Percentiles rank a stretch among this genome's conserved stretches.
phyloP scores from a whole-genome alignment of 2,113 vertebrate genomes.

The Amphiprion percula region DNA sequence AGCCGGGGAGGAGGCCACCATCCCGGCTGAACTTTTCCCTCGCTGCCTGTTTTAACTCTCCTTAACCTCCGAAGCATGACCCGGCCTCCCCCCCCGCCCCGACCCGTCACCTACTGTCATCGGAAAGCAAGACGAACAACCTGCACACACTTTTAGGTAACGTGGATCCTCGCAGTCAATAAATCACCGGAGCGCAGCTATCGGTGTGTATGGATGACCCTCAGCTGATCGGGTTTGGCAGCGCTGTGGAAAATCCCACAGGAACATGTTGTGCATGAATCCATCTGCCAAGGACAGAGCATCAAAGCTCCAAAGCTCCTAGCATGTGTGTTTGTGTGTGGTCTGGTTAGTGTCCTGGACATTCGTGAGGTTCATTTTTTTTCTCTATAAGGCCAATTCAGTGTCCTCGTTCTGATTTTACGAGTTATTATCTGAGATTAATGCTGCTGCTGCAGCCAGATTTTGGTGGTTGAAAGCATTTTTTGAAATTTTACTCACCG shows the following conservation, averaged over 20 bases:
- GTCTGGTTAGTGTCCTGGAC: conserved; percentile 22
- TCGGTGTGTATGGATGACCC: conserved; percentile 55
- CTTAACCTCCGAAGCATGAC: conserved; percentile 62
- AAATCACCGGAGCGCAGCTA: conserved; percentile 58
- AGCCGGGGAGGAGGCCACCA: conserved; percentile 64
- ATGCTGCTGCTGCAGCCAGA: not conserved
- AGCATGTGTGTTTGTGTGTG: conserved; percentile 27
- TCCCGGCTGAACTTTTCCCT: conserved; percentile 48
- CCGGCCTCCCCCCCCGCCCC: conserved; percentile 57
- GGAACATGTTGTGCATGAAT: conserved; percentile 57
- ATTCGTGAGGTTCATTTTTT: conserved; percentile 11
- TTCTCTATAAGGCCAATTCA: conserved; percentile 1
- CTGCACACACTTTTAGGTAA: conserved; percentile 38
- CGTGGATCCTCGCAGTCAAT: conserved; percentile 45
- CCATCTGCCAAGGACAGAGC: conserved; percentile 62
- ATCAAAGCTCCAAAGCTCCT: conserved; percentile 31
- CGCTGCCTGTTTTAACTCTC: conserved; percentile 64
- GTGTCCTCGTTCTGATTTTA: not conserved
- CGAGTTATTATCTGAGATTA: not conserved
- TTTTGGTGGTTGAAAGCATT: not conserved
- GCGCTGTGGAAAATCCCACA: conserved; percentile 51
- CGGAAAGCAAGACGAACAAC: conserved; percentile 43
- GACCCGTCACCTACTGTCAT: conserved; percentile 63
- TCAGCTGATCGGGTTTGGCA: conserved; percentile 53
- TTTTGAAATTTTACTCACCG: too few species aligned